Percentiles rank a stretch among this genome's conserved stretches.
Evolutionary conservation across 2,888 invertebrate species (phyloP).

Genomic region (Xylota sylvarum): DNA sequence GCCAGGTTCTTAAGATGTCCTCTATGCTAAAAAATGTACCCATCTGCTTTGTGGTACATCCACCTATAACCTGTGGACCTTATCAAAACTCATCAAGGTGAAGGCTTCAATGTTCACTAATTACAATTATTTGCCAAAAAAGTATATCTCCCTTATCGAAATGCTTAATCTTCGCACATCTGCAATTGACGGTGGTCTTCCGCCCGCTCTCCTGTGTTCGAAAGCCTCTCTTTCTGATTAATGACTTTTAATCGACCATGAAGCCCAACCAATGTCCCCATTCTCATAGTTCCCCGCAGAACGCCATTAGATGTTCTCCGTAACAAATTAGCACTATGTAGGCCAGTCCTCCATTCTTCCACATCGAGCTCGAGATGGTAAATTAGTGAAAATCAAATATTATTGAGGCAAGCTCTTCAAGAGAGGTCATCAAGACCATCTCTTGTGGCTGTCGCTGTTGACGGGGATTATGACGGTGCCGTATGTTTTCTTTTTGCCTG

Average conservation of each 20-base stretch:
- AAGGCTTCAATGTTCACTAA: background rate
- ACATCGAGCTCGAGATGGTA: constrained; percentile 42
- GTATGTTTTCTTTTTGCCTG: constrained; percentile 39
- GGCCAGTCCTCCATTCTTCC: constrained; percentile 41
- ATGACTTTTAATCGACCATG: constrained; percentile 64
- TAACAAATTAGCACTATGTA: constrained; percentile 74
- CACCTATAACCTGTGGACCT: background rate
- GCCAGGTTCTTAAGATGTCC: too few relatives aligned
- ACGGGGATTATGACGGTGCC: constrained; percentile 46
- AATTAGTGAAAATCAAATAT: constrained; percentile 74
- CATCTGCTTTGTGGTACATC: too few relatives aligned
- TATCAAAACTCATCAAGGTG: background rate
- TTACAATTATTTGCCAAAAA: background rate
- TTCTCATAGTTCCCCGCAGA: constrained; percentile 64
- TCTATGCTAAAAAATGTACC: too few relatives aligned
- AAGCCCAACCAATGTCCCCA: constrained; percentile 66
- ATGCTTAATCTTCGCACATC: constrained; percentile 9
- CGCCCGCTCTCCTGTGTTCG: background rate
- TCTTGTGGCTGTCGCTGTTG: constrained; percentile 19
- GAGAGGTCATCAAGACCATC: constrained; percentile 69
- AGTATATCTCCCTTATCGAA: background rate
- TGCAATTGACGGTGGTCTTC: background rate
- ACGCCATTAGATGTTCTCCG: constrained; percentile 63
- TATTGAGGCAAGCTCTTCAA: constrained; percentile 48
- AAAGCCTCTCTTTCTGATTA: constrained; percentile 51